These are phyloP conservation scores for Decapterus maruadsi DNA, from an alignment of 2,797 vertebrate species.

Conservation along the genomic window DNA sequence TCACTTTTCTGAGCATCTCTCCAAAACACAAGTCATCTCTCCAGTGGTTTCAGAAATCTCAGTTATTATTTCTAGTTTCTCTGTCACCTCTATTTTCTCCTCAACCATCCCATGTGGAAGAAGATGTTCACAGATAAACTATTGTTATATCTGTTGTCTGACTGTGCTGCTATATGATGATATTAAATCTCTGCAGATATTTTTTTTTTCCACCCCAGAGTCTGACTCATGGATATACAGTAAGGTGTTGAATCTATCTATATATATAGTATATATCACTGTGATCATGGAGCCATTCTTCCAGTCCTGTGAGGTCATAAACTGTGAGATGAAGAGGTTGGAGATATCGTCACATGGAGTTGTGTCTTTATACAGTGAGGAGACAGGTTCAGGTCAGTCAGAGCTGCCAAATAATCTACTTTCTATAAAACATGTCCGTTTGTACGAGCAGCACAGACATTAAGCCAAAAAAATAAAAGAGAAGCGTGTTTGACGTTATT, in stretches of 20 bases:
- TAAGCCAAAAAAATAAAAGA: slow-evolving; percentile 20
- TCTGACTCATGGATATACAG: slow-evolving; percentile 34
- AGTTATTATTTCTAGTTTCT: background rate
- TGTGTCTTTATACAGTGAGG: slow-evolving; percentile 5
- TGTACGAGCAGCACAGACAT: slow-evolving; percentile 39
- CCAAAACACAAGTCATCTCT: too few species aligned
- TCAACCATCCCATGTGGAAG: slow-evolving; percentile 1
- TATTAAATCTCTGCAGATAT: slow-evolving; percentile 61
- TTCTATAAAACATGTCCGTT: slow-evolving; percentile 5
- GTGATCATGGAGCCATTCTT: background rate
- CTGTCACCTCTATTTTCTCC: background rate
- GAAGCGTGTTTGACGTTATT: slow-evolving; percentile 24
- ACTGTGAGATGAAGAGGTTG: slow-evolving; percentile 36
- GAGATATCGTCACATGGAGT: slow-evolving; percentile 26
- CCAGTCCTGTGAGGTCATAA: slow-evolving; percentile 37
- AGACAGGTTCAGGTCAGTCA: slow-evolving; percentile 3
- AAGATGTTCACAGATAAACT: slow-evolving; percentile 27
- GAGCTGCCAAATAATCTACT: slow-evolving; percentile 4
- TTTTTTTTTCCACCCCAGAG: slow-evolving; percentile 40
- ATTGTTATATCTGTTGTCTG: slow-evolving; percentile 31
- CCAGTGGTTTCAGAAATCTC: background rate
- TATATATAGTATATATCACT: slow-evolving; percentile 23
- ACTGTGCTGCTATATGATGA: slow-evolving; percentile 39
- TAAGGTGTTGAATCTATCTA: background rate
- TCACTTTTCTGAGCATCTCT: background rate